Conservation (phyloP, 2,797 vertebrate genomes). For the Peromyscus eremicus region DNA sequence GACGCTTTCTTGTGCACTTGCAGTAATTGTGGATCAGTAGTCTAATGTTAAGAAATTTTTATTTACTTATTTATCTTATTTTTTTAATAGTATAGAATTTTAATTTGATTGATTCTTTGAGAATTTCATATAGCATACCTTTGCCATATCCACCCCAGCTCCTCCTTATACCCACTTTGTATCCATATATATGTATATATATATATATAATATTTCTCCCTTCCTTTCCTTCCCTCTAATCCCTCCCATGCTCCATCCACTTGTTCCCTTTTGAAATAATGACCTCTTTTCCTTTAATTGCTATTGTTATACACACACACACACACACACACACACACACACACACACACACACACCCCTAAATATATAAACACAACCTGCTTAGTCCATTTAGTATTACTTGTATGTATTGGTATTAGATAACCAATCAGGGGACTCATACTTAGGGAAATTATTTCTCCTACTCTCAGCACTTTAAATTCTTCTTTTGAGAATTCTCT, state of each 20-base stretch:
- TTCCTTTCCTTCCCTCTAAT: background rate
- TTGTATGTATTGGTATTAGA: background rate
- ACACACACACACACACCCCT: background rate
- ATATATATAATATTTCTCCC: background rate
- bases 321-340: background rate
- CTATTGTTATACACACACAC: background rate
- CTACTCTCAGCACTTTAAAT: background rate
- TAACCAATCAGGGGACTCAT: no score
- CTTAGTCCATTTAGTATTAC: background rate
- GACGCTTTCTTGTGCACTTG: background rate
- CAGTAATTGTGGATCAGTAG: background rate
- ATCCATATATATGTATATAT: background rate
- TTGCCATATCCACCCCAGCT: background rate
- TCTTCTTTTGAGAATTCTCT: background rate
- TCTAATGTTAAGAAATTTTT: background rate
- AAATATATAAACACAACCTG: background rate
- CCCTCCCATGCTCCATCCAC: background rate
- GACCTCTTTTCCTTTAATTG: background rate
- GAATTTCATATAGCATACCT: background rate
- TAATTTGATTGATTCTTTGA: background rate
- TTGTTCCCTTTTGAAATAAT: background rate
- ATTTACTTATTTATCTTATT: background rate
- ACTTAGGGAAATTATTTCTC: background rate
- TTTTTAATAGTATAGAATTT: background rate
- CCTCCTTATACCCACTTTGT: background rate